A percentile compares a stretch with the other conserved stretches of the same genome.
These are phyloP conservation scores for Clinocottus analis DNA, from an alignment of 2,113 vertebrate species.

Conservation along the genomic window DNA sequence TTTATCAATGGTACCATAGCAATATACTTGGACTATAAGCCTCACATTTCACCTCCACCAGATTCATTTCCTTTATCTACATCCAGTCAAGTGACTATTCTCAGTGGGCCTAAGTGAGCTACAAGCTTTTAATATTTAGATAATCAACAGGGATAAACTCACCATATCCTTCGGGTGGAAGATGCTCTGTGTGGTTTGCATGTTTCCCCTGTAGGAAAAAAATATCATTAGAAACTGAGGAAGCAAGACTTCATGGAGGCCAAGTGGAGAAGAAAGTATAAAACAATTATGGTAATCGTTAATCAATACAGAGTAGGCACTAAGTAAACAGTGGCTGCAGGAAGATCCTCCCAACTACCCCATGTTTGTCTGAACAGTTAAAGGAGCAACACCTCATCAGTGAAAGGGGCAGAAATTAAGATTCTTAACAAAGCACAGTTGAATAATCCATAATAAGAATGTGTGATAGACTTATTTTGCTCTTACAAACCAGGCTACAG, in stretches of 20 bases:
- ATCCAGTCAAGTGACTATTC: neutral
- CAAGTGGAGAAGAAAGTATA: neutral
- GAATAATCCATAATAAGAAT: neutral
- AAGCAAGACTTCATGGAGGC: neutral
- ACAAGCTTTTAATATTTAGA: neutral
- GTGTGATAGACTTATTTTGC: neutral
- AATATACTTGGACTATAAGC: too few relatives aligned
- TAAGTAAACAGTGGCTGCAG: neutral
- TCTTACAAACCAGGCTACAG: neutral
- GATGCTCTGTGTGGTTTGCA: slow-evolving; percentile 92
- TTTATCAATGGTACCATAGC: neutral
- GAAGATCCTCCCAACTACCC: neutral
- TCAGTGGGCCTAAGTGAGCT: neutral
- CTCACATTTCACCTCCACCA: too few relatives aligned
- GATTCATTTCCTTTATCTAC: neutral
- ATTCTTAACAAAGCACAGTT: neutral
- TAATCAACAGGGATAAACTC: slow-evolving; percentile 67
- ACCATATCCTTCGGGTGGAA: slow-evolving; percentile 96
- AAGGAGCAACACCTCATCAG: neutral
- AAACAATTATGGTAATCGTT: neutral
- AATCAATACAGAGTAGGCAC: neutral
- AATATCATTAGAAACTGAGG: slow-evolving; percentile 5
- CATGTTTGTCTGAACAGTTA: slow-evolving; percentile 22
- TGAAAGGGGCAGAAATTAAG: neutral
- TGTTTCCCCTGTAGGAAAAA: slow-evolving; percentile 89